phyloP scores from a whole-genome alignment of 1,140 invertebrate species.

The Anthonomus grandis region DNA sequence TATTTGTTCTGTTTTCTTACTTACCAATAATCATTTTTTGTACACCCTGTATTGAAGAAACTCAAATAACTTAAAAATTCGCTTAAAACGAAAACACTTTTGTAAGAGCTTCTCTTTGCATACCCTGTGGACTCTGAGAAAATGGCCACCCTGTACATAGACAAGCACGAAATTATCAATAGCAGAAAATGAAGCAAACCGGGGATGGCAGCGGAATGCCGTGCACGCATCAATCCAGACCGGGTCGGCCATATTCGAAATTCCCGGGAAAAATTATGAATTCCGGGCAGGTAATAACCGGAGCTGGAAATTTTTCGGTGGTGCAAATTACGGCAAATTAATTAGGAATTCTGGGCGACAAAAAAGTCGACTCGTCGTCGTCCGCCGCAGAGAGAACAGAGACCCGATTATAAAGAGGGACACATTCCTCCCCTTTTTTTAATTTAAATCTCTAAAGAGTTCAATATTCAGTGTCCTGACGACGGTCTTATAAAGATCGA shows the following conservation, averaged over 20 bases:
- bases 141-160: no score
- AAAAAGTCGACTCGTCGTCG: constrained; percentile 12
- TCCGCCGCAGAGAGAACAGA: neutral
- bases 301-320: constrained; percentile 16
- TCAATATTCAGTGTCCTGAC: neutral
- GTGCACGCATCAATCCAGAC: constrained; percentile 13
- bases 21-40: no score
- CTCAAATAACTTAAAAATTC: no score
- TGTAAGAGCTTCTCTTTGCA: no score
- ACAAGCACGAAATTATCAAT: no score
- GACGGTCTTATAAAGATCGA: neutral
- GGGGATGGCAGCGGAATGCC: constrained; percentile 6
- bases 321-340: constrained; percentile 26
- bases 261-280: constrained; percentile 25
- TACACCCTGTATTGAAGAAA: no score
- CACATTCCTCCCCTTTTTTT: neutral
- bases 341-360: constrained; percentile 19
- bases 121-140: no score
- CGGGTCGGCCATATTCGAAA: constrained; percentile 19
- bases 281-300: constrained; percentile 21
- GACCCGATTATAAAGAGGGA: constrained; percentile 13
- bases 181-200: no score
- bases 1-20: no score
- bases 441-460: neutral
- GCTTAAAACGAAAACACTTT: no score